Base-by-base conservation (phyloP, 2,888 invertebrate species). In the Tetranychus piercei region DNA sequence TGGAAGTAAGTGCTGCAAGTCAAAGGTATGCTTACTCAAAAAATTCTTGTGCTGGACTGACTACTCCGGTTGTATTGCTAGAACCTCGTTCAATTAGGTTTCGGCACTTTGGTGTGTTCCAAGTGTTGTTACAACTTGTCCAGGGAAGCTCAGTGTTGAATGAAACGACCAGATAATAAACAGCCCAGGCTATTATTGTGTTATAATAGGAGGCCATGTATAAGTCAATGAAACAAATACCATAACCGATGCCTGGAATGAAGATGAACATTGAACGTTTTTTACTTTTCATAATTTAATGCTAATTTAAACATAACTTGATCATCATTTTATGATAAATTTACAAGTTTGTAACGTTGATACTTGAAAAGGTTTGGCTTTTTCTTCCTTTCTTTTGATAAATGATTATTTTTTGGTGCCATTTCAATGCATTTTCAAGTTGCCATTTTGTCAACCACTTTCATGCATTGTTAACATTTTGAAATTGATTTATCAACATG, bases 191-290 rank as follows among this genome's bases (percentile, higher is more conserved):
- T 81, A 95, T 94, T 82, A 95, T 91, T 73, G 94, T 94, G 85
- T 95, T 95, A 86, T 95, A 95, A 85, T 93, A 94, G 90, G 94
- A 94, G 79, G 91, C 92, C 88, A 85, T 83, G 85, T 94, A 95
- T 82, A 94, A 87, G 84, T 94, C 94, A 80, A 95, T 91, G 82
- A 95, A 87, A 82, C 94, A 94, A 81, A 95, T 95, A 11, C 94
- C 93, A 84, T 94, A 94, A 74, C 95, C 95, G 74, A 95, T 90
- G 79, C 95, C 94, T 94, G 84, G 44, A 71, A 71, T 15, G 6
- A 9, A 4, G 18, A 44, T 3, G 11, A 55, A 55, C 55, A 55
- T 3, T 1, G 34, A 34, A 34, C 3, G 0, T 34, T 34, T 34
- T 34, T 34, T 4, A 34, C 34, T 34, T 34, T 4, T 34, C 34